phyloP scores from a whole-genome alignment of 2,888 invertebrate species.

The Eudasyphora cyanicolor region DNA sequence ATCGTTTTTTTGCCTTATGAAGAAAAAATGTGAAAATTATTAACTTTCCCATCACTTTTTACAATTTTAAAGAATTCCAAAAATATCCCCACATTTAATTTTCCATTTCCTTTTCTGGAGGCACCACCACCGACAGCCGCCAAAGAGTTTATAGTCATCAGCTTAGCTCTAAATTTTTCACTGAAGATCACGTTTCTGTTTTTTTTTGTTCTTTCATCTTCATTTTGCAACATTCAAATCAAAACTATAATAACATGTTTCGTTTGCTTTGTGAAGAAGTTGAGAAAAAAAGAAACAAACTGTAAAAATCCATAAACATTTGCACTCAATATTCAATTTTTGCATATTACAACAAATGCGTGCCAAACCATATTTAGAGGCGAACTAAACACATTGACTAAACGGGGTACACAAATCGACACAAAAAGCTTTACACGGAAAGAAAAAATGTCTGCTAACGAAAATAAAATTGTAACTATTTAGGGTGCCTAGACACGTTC shows the following conservation, averaged over 20 bases:
- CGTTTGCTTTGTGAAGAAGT: not conserved
- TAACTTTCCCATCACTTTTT: too few relatives aligned
- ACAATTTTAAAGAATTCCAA: too few relatives aligned
- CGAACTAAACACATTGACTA: not conserved
- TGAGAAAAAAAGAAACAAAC: slow-evolving; percentile 3
- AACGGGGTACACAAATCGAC: not conserved
- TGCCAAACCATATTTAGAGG: slow-evolving; percentile 79
- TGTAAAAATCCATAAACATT: slow-evolving; percentile 64
- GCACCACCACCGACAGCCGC: not conserved
- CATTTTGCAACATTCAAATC: slow-evolving; percentile 32
- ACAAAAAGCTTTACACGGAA: not conserved
- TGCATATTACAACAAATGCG: slow-evolving; percentile 80
- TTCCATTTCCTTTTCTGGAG: not conserved
- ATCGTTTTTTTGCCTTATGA: too few relatives aligned
- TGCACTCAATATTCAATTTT: slow-evolving; percentile 78
- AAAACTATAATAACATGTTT: slow-evolving; percentile 61
- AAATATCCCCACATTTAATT: too few relatives aligned
- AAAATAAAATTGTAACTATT: too few relatives aligned
- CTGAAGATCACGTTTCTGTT: slow-evolving; percentile 61
- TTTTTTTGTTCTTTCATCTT: not conserved
- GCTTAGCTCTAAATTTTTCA: slow-evolving; percentile 61
- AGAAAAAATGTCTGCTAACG: too few relatives aligned
- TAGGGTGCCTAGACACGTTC: too few relatives aligned
- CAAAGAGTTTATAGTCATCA: too few relatives aligned
- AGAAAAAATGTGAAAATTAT: too few relatives aligned